Conservation (phyloP, 2,797 vertebrate genomes). For the Triplophysa yarkandensis region DNA sequence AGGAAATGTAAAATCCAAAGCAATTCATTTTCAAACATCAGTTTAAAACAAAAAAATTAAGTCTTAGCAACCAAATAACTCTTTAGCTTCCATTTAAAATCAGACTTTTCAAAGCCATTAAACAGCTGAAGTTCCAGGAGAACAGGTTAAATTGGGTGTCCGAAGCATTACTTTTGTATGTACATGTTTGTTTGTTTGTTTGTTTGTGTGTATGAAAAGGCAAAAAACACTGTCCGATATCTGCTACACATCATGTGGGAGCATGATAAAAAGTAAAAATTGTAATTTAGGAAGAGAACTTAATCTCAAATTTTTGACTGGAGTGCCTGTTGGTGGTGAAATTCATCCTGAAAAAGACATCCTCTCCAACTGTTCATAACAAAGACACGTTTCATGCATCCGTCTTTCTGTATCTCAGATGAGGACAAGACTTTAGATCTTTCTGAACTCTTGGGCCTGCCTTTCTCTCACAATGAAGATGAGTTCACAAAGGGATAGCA, state of each 20-base stretch:
- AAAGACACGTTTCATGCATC: not conserved
- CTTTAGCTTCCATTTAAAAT: conserved; percentile 24
- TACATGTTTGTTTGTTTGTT: conserved; percentile 56
- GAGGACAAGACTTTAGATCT: not conserved
- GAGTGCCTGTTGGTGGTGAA: conserved; percentile 47
- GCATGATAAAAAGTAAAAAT: conserved; percentile 16
- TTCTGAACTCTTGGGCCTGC: conserved; percentile 14
- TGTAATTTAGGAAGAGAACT: not conserved
- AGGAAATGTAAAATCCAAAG: conserved; percentile 42
- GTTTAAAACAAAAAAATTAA: conserved; percentile 32
- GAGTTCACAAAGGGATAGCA: conserved; percentile 20
- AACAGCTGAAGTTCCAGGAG: conserved; percentile 14
- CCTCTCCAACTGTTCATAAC: not conserved
- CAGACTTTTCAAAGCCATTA: not conserved
- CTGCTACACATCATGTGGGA: conserved; percentile 50
- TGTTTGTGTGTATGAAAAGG: conserved; percentile 58
- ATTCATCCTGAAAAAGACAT: conserved; percentile 1
- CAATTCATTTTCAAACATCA: conserved; percentile 22
- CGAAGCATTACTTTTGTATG: conserved; percentile 42
- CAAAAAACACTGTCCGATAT: conserved; percentile 43
- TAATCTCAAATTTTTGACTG: conserved; percentile 39
- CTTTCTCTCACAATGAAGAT: conserved; percentile 29
- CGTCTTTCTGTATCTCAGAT: conserved; percentile 9
- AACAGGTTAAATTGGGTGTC: conserved; percentile 50
- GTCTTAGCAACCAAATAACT: conserved; percentile 19